Percentiles rank a stretch among this genome's conserved stretches.
Evolutionary conservation across 2,888 invertebrate species (phyloP).

Genomic region (Apamea crenata): DNA sequence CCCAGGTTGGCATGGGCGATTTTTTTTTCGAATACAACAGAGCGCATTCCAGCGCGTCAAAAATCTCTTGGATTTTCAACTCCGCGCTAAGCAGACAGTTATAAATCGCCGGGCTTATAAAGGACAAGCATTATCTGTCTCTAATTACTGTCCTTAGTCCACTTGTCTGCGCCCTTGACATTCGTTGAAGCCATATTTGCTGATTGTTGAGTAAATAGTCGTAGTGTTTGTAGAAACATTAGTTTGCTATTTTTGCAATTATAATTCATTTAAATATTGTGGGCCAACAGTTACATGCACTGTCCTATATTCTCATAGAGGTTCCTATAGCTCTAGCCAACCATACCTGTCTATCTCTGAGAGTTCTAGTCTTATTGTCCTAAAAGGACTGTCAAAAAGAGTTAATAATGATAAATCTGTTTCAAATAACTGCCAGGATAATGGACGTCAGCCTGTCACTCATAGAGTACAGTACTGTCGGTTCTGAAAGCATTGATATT

Average conservation of each 20-base stretch:
- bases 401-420: background rate
- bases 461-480: background rate
- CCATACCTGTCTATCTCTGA: background rate
- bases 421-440: background rate
- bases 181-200: constrained; percentile 34
- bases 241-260: background rate
- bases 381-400: background rate
- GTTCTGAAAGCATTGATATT: background rate
- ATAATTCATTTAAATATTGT: background rate
- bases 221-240: constrained; percentile 30
- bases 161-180: constrained; percentile 26
- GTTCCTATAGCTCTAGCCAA: background rate
- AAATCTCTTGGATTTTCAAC: background rate
- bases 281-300: background rate
- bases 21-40: background rate
- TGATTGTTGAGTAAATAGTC: constrained; percentile 29
- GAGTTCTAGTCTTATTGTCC: background rate
- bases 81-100: background rate
- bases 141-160: background rate
- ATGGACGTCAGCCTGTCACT: background rate
- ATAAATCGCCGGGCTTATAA: background rate
- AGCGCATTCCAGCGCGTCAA: background rate
- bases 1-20: background rate
- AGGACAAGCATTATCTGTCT: background rate
- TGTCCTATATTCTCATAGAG: background rate